Conservation (phyloP, 2,113 vertebrate species). For the Haemorhous mexicanus region DNA sequence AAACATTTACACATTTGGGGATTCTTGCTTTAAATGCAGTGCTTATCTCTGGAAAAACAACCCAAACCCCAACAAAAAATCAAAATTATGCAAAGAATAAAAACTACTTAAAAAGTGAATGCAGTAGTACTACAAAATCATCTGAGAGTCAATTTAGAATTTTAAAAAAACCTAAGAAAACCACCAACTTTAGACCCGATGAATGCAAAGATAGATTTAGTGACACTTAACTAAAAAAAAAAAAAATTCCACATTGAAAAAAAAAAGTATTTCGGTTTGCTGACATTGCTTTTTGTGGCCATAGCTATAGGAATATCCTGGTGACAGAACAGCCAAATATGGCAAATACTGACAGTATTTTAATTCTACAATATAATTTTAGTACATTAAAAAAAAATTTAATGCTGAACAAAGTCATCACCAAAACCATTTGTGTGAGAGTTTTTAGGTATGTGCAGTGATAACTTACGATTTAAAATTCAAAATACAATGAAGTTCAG, state of each 20-base stretch:
- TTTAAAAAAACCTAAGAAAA: background rate
- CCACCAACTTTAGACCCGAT: slow-evolving; percentile 67
- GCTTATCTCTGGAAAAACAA: slow-evolving; percentile 36
- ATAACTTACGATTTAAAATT: background rate
- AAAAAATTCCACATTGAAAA: background rate
- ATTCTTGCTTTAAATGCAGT: slow-evolving; percentile 67
- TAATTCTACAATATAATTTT: background rate
- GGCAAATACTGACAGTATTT: slow-evolving; percentile 27
- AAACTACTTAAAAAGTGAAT: slow-evolving; percentile 63
- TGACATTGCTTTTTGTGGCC: slow-evolving; percentile 70
- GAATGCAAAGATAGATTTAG: slow-evolving; percentile 51
- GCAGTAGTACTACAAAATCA: slow-evolving; percentile 74
- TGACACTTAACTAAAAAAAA: background rate
- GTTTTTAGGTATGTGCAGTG: background rate
- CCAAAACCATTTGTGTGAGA: slow-evolving; percentile 1
- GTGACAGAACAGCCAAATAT: slow-evolving; percentile 31
- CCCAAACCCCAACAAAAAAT: background rate
- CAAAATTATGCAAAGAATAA: slow-evolving; percentile 56
- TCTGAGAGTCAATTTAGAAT: slow-evolving; percentile 47
- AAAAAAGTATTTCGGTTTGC: slow-evolving; percentile 72
- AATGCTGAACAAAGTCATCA: background rate
- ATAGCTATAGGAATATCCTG: background rate
- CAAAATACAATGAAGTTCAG: background rate
- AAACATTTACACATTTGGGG: slow-evolving; percentile 61
- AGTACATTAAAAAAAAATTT: background rate